Evolutionary conservation across 2,797 vertebrate genomes (phyloP), one percentile per base, ranked within the genome.

Genomic region (Euthynnus affinis): DNA sequence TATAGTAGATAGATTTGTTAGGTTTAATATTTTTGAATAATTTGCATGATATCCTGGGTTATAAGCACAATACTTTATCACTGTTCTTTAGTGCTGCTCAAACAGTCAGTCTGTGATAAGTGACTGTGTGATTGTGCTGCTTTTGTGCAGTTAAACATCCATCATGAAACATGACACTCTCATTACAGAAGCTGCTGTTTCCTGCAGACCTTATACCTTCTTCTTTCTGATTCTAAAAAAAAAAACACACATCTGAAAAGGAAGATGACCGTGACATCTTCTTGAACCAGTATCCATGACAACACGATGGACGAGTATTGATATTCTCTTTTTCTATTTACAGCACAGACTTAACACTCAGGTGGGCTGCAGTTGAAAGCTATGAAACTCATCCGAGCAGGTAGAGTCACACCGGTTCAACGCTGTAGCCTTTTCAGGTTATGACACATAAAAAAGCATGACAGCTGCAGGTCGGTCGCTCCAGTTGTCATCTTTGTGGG

Each of bases 211-310:
- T 2, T 42, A 10, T 1, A 66, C 20, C 9, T 32, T 32, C 9
- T 52, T 74, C 55, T 20, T 55, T 46, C 51, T 68, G 9, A 3
- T 12, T 68, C 29, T 42, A 2, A 5, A 52, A 55, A 5, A 10
- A 14, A 32, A 22, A n/a, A n/a, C n/a, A n/a, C n/a, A n/a, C n/a
- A 49, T 44, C 34, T 59, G 17, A 51, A 51, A 74, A 20, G 9
- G 23, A 51, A 46, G 44, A 77, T 69, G 72, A 70, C 69, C 59
- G 32, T 49, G 61, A 67, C 55, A 67, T 56, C 63, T 46, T 69
- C 27, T 57, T 60, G 56, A 64, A 53, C 37, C 57, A 0, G 84
- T 87, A 76, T 87, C 89, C 85, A 89, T 86, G 88, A 64, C 75
- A 84, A 89, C 87, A 20, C 4, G 15, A 69, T 25, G 53, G 79